Conservation (phyloP, 2,888 invertebrate species). For the Eucera pruinosa region DNA sequence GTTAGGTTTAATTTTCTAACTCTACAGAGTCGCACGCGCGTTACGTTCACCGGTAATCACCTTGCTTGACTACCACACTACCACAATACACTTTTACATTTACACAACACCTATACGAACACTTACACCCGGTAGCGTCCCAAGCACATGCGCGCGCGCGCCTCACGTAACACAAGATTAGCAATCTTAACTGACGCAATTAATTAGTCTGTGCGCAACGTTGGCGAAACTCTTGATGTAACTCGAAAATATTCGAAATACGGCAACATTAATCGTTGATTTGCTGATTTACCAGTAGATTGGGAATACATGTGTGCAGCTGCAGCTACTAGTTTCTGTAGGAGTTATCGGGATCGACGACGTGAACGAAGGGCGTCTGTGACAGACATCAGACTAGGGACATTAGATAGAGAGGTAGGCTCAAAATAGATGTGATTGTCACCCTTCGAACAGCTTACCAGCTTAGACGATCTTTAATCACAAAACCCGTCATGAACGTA, state of each 20-base stretch:
- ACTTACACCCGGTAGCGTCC: too few species aligned
- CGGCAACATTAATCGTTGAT: conserved; percentile 23
- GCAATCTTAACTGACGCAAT: conserved; percentile 9
- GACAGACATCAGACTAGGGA: conserved; percentile 49
- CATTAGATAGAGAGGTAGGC: conserved; percentile 36
- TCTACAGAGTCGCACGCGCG: too few species aligned
- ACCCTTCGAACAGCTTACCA: conserved; percentile 36
- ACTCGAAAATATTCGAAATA: conserved; percentile 22
- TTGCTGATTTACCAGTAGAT: conserved; percentile 34
- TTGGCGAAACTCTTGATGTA: conserved; percentile 1
- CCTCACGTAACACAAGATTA: too few species aligned
- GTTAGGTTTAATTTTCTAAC: too few species aligned
- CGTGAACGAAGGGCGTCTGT: conserved; percentile 39
- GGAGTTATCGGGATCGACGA: conserved; percentile 52
- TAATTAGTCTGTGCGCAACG: conserved; percentile 33
- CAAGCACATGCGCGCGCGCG: too few species aligned
- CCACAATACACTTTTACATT: too few species aligned
- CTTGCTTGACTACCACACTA: too few species aligned
- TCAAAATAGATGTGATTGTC: conserved; percentile 60
- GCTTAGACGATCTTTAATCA: conserved; percentile 57
- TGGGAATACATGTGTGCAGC: conserved; percentile 25
- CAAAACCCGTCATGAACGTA: conserved; percentile 43
- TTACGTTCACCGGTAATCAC: too few species aligned
- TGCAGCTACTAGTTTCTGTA: conserved; percentile 22
- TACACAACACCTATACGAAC: too few species aligned